A percentile compares a stretch with the other conserved stretches of the same genome.
Conservation (phyloP, 1,140 invertebrate species). For the Calephelis virginiensis region DNA sequence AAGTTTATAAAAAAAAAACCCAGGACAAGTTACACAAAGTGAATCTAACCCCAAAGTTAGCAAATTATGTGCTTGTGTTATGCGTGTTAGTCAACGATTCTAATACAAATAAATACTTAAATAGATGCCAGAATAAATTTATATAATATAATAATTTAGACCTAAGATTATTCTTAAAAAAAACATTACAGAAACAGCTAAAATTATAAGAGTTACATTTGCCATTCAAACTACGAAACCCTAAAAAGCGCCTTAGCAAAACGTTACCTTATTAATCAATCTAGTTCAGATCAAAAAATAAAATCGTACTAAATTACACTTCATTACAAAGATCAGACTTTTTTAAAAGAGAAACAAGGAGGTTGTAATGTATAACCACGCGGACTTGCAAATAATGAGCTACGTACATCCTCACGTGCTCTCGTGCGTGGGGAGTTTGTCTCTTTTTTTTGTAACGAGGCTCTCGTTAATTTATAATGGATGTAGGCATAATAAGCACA, state of each 20-base stretch:
- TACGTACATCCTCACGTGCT: conserved; percentile 7
- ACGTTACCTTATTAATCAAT: not conserved
- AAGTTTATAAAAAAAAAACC: no score
- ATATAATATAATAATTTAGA: no score
- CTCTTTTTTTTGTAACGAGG: no score
- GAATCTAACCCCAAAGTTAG: no score
- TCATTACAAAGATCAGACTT: conserved; percentile 3
- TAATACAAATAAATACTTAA: no score
- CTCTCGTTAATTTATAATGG: conserved; percentile 1
- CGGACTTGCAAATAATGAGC: conserved; percentile 5
- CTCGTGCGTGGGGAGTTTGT: not conserved
- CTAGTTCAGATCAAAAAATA: not conserved
- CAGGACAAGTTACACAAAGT: no score
- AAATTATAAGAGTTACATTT: no score
- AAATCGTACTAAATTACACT: conserved; percentile 6
- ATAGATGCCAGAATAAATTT: no score
- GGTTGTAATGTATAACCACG: not conserved
- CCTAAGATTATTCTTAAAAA: no score
- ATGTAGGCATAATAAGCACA: not conserved
- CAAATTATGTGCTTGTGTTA: no score
- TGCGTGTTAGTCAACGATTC: no score
- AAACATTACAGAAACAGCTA: no score
- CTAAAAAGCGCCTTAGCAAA: not conserved
- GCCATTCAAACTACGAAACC: not conserved
- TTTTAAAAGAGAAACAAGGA: not conserved